These are phyloP conservation scores for Epirrhoe tristata DNA, from an alignment of 2,888 invertebrate species.

Conservation along the genomic window DNA sequence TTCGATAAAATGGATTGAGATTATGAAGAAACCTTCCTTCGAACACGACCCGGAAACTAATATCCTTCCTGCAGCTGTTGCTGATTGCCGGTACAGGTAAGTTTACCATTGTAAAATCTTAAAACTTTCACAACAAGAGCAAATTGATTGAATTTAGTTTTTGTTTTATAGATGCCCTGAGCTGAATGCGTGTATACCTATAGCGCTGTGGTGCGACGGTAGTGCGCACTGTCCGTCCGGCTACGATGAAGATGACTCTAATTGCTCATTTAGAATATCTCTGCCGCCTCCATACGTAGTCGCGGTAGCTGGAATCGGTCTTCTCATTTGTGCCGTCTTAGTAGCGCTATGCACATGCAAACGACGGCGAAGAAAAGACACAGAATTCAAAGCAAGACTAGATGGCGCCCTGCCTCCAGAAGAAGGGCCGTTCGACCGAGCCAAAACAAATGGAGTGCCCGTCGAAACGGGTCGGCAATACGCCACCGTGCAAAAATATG, in stretches of 20 bases:
- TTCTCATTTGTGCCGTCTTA: conserved; percentile 85
- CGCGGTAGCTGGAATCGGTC: conserved; percentile 87
- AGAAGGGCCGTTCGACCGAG: conserved; percentile 86
- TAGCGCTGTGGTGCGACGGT: conserved; percentile 93
- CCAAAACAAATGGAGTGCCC: conserved; percentile 80
- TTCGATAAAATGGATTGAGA: conserved; percentile 91
- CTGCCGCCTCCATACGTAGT: conserved; percentile 88
- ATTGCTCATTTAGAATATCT: conserved; percentile 89
- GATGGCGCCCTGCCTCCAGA: conserved; percentile 85
- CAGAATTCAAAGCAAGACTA: conserved; percentile 86
- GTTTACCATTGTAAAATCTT: conserved; percentile 43
- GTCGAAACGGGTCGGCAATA: conserved; percentile 74
- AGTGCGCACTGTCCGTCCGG: conserved; percentile 92
- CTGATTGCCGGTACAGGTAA: conserved; percentile 90
- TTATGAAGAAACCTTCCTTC: conserved; percentile 87
- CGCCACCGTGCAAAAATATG: conserved; percentile 82
- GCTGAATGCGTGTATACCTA: conserved; percentile 91
- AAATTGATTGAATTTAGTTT: conserved; percentile 25
- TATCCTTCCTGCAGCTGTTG: conserved; percentile 74
- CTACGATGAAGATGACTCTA: conserved; percentile 91
- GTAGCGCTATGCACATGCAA: conserved; percentile 87
- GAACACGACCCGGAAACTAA: conserved; percentile 82
- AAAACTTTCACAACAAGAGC: conserved; percentile 12
- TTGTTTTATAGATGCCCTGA: conserved; percentile 89
- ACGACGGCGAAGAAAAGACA: conserved; percentile 85